These are phyloP conservation scores for Lytechinus variegatus DNA, from an alignment of 35 echinoderm and acorn worm species.

Conservation along the genomic window DNA sequence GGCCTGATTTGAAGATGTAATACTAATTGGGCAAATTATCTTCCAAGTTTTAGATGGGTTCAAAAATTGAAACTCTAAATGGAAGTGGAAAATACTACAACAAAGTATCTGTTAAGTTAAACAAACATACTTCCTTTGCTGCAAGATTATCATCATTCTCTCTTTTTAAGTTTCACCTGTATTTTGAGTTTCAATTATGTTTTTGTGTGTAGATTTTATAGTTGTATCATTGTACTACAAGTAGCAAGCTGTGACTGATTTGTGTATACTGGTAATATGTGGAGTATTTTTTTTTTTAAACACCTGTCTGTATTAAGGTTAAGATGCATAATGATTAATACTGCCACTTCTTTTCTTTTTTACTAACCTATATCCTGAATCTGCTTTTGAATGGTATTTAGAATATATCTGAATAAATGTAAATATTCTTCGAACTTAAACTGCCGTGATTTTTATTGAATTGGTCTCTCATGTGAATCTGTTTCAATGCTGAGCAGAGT, in stretches of 20 bases:
- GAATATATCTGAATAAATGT: background rate
- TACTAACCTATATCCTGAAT: too few species aligned
- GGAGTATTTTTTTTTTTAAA: background rate
- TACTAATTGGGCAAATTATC: too few species aligned
- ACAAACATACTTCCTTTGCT: background rate
- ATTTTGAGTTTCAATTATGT: background rate
- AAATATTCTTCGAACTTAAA: background rate
- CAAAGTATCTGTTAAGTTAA: background rate
- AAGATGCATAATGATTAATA: background rate
- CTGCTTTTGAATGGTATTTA: background rate
- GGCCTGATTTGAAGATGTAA: too few species aligned
- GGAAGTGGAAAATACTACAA: too few species aligned
- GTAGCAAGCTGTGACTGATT: background rate
- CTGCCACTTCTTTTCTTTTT: too few species aligned
- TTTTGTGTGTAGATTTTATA: background rate
- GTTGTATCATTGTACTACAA: background rate
- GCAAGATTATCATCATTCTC: background rate
- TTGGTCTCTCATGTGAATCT: background rate
- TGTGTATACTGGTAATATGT: background rate
- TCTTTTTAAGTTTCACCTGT: background rate
- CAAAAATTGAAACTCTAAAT: too few species aligned
- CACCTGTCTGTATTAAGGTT: background rate
- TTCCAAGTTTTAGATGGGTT: too few species aligned
- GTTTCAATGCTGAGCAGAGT: too few species aligned
- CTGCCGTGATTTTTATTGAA: background rate